A percentile compares a stretch with the other conserved stretches of the same genome.
These are phyloP conservation scores for Galendromus occidentalis DNA, from an alignment of 1,140 invertebrate genomes.

Conservation along the genomic window DNA sequence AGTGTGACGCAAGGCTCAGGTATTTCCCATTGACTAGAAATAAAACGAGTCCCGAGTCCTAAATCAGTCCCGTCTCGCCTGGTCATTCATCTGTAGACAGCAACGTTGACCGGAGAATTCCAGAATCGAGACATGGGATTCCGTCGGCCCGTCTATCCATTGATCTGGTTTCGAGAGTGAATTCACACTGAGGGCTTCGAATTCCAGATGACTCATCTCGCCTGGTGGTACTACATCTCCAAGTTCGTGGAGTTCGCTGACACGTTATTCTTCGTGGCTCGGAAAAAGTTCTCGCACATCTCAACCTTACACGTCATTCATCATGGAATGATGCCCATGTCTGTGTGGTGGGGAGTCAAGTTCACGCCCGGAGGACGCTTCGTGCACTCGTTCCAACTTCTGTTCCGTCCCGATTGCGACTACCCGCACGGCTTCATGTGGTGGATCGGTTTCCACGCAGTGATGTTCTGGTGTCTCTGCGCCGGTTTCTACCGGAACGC, in stretches of 20 bases:
- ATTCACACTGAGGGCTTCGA: no score
- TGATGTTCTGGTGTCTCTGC: slow-evolving; percentile 81
- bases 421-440: slow-evolving; percentile 48
- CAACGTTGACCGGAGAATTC: no score
- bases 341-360: slow-evolving; percentile 81
- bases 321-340: slow-evolving; percentile 81
- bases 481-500: slow-evolving; percentile 71
- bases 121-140: no score
- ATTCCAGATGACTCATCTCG: slow-evolving; percentile 12
- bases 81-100: no score
- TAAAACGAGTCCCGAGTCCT: no score
- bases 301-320: slow-evolving; percentile 85
- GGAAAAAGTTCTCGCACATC: slow-evolving; percentile 76
- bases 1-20: no score
- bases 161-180: no score
- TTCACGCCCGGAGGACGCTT: slow-evolving; percentile 54
- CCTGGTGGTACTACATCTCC: slow-evolving; percentile 62
- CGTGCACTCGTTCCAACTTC: slow-evolving; percentile 36
- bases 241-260: slow-evolving; percentile 90
- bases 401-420: slow-evolving; percentile 30
- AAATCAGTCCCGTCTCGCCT: no score
- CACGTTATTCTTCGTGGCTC: slow-evolving; percentile 78
- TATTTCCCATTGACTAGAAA: no score
- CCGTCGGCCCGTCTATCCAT: no score
- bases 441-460: slow-evolving; percentile 77